phyloP scores from a whole-genome alignment of 2,797 vertebrate genomes.

The Pseudochaenichthys georgianus region DNA sequence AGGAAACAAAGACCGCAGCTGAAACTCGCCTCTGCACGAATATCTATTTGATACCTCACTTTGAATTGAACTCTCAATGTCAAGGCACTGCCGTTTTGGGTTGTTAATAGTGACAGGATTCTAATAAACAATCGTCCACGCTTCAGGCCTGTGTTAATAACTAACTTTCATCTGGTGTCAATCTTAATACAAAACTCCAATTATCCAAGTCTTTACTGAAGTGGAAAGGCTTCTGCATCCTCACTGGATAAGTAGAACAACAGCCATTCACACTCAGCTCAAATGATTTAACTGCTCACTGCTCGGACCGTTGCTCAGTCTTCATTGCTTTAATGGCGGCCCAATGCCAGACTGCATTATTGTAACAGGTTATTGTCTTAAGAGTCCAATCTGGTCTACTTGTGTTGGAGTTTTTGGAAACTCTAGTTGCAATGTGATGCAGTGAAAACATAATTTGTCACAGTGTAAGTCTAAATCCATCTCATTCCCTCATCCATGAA shows the following conservation, averaged over 20 bases:
- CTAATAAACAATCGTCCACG: constrained; percentile 87
- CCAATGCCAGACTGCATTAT: not conserved
- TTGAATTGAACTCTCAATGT: constrained; percentile 82
- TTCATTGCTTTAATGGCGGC: not conserved
- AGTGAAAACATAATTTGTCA: too few species aligned
- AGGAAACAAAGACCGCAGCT: constrained; percentile 44
- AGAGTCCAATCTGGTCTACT: constrained; percentile 6
- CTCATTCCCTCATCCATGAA: constrained; percentile 14
- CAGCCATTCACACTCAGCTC: constrained; percentile 53
- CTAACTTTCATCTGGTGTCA: constrained; percentile 85
- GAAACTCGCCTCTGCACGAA: constrained; percentile 63
- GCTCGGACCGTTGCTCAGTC: constrained; percentile 18
- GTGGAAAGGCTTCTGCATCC: constrained; percentile 81
- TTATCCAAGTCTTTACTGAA: constrained; percentile 83
- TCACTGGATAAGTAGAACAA: constrained; percentile 67
- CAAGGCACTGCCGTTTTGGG: constrained; percentile 72
- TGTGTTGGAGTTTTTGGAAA: constrained; percentile 18
- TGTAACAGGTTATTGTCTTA: not conserved
- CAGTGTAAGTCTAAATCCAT: constrained; percentile 19
- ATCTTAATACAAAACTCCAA: constrained; percentile 85
- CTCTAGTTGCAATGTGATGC: not conserved
- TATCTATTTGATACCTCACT: constrained; percentile 74
- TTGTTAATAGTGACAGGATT: constrained; percentile 85
- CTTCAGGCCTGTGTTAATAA: constrained; percentile 85
- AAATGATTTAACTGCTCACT: constrained; percentile 49